Conservation (phyloP, 2,797 vertebrate species). For the Dermochelys coriacea region DNA sequence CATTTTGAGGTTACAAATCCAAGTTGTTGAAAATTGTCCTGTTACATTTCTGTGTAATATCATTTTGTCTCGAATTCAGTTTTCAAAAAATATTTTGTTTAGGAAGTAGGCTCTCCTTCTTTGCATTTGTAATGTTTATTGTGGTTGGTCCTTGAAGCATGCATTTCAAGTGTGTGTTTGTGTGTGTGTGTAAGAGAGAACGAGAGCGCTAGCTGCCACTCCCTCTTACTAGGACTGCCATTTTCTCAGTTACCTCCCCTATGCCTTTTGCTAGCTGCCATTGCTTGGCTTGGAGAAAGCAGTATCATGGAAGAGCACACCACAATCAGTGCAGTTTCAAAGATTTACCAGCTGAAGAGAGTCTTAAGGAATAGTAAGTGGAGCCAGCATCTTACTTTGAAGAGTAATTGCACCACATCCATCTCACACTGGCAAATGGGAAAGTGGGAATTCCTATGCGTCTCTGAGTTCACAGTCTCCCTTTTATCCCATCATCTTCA, state of each 20-base stretch:
- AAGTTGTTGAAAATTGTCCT: constrained; percentile 63
- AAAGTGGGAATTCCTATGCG: background rate
- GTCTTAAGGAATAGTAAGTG: background rate
- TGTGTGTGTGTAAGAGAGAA: background rate
- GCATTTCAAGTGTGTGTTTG: constrained; percentile 2
- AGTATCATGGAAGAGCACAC: background rate
- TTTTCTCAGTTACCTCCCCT: background rate
- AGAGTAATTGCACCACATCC: background rate
- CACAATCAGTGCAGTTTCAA: background rate
- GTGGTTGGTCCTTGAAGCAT: constrained; percentile 7
- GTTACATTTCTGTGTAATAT: background rate
- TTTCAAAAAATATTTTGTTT: constrained; percentile 26
- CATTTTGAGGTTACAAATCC: constrained; percentile 59
- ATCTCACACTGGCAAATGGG: background rate
- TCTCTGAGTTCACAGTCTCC: background rate
- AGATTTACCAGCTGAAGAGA: background rate
- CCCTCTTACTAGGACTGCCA: background rate
- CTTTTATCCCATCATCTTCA: background rate
- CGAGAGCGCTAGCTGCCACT: constrained; percentile 25
- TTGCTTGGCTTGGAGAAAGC: background rate
- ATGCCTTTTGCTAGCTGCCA: constrained; percentile 2
- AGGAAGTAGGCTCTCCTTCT: background rate
- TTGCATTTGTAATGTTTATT: constrained; percentile 23
- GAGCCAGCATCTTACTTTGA: background rate
- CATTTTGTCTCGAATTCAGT: constrained; percentile 14